Conservation (phyloP, 1,140 invertebrate species). For the Oreohelix idahoensis region DNA sequence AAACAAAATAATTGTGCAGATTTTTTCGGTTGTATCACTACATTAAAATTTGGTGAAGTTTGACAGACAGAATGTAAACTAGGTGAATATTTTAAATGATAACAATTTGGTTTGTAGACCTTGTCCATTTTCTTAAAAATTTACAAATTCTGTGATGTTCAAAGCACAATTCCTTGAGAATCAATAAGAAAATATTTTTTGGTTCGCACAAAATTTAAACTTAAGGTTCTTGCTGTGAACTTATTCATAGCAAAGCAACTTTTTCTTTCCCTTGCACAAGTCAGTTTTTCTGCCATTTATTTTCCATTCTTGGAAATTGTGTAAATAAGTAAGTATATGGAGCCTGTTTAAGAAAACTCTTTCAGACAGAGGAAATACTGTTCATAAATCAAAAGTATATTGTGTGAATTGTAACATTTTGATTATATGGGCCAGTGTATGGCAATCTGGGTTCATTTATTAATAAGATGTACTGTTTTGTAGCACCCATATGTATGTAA, state of each 20-base stretch:
- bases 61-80: no score
- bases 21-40: not conserved
- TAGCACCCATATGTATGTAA: not conserved
- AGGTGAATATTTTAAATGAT: no score
- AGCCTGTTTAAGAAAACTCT: not conserved
- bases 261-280: not conserved
- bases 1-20: not conserved
- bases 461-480: not conserved
- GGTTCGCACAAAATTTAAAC: not conserved
- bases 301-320: not conserved
- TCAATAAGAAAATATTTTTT: no score
- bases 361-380: not conserved
- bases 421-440: not conserved
- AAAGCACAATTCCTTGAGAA: no score
- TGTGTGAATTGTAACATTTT: not conserved
- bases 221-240: no score
- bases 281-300: not conserved
- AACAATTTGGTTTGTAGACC: no score
- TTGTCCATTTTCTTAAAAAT: no score
- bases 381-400: not conserved
- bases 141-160: no score
- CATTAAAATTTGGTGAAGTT: not conserved
- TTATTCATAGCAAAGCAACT: no score
- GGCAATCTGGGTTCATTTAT: not conserved
- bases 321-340: not conserved